phyloP scores from a whole-genome alignment of 2,113 vertebrate species.

The Rhynchomys soricoides region DNA sequence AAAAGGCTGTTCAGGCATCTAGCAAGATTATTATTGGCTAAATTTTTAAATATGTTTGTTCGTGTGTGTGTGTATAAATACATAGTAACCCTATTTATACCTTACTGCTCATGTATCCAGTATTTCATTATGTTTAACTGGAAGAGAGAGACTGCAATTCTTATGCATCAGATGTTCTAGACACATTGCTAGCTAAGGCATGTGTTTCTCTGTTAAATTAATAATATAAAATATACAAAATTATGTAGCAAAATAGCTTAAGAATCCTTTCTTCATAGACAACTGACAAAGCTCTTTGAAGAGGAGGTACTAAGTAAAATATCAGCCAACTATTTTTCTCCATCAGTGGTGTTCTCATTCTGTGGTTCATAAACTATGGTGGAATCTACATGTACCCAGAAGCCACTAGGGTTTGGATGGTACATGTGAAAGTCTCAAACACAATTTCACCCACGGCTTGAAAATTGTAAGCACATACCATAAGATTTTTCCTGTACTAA shows the following conservation, averaged over 20 bases:
- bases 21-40: neutral
- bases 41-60: neutral
- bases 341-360: neutral
- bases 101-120: neutral
- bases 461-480: neutral
- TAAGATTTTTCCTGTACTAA: neutral
- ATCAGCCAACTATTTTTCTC: neutral
- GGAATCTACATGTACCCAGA: neutral
- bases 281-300: neutral
- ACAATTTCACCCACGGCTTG: neutral
- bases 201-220: neutral
- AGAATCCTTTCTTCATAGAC: neutral
- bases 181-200: neutral
- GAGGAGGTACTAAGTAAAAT: neutral
- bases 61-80: fast-evolving
- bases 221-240: neutral
- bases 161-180: neutral
- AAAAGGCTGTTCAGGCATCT: neutral
- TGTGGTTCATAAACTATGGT: neutral
- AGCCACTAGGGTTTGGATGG: too few relatives aligned
- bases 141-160: neutral
- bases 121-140: neutral
- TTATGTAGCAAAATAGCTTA: neutral
- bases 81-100: neutral
- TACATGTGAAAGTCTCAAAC: neutral